Conservation (phyloP, 1,140 invertebrate species). For the Heliothis virescens region DNA sequence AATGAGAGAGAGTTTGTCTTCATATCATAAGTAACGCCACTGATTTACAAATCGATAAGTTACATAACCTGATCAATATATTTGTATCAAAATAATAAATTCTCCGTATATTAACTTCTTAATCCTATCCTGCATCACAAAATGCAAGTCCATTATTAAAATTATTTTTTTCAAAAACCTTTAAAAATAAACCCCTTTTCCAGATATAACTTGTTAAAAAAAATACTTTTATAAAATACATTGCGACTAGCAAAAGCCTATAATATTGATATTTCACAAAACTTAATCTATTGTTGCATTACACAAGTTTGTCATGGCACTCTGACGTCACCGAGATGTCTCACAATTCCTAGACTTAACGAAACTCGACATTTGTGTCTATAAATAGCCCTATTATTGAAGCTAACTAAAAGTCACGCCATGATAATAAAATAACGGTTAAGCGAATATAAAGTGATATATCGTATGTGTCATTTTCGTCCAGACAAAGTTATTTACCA, state of each 20-base stretch:
- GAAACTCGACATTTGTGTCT: constrained; percentile 6
- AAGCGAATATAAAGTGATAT: constrained; percentile 16
- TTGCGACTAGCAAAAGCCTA: neutral
- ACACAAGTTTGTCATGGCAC: constrained; percentile 1
- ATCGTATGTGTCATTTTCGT: constrained; percentile 38
- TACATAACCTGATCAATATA: too few species aligned
- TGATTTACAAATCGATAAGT: too few species aligned
- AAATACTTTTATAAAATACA: neutral
- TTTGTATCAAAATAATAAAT: too few species aligned
- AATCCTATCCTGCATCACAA: too few species aligned
- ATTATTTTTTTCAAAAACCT: too few species aligned
- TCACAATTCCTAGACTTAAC: constrained; percentile 11
- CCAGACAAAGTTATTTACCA: constrained; percentile 63
- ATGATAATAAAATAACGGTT: too few species aligned
- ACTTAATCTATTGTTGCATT: neutral
- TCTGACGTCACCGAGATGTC: constrained; percentile 18
- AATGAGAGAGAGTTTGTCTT: too few species aligned
- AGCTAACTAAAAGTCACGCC: neutral
- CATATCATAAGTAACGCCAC: too few species aligned
- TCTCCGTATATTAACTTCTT: too few species aligned
- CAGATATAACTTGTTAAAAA: neutral
- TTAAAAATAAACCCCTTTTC: neutral
- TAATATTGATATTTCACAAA: constrained; percentile 3
- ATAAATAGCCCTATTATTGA: neutral
- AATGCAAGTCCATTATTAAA: too few species aligned